A percentile compares a stretch with the other conserved stretches of the same genome.
Evolutionary conservation across 2,797 vertebrate genomes (phyloP).

Genomic region (Mus spretus): DNA sequence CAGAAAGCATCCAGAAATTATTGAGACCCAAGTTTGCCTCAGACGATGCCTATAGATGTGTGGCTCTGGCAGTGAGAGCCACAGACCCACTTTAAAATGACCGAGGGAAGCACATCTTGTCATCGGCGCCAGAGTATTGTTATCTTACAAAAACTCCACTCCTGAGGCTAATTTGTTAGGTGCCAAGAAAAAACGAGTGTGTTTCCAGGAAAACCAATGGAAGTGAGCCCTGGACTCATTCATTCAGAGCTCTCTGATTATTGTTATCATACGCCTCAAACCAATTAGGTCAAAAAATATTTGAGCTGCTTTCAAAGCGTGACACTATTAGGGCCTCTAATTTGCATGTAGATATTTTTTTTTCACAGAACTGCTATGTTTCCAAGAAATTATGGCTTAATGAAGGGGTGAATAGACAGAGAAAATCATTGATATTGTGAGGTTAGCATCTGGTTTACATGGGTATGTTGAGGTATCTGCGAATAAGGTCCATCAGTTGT

Average conservation of each 20-base stretch:
- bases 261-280: conserved; percentile 45
- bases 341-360: conserved; percentile 59
- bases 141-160: conserved; percentile 57
- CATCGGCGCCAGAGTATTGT: conserved; percentile 3
- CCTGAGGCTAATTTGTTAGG: conserved; percentile 52
- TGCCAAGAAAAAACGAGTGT: conserved; percentile 21
- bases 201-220: conserved; percentile 35
- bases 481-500: neutral
- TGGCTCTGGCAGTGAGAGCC: neutral
- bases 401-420: neutral
- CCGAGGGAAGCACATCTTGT: neutral
- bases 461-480: neutral
- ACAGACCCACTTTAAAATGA: neutral
- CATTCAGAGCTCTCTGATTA: conserved; percentile 53
- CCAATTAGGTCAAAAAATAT: conserved; percentile 68
- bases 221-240: neutral
- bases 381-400: conserved; percentile 22
- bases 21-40: neutral
- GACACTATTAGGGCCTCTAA: conserved; percentile 64
- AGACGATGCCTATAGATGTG: neutral
- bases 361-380: conserved; percentile 52
- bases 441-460: neutral
- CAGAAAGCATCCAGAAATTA: neutral
- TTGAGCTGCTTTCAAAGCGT: conserved; percentile 67
- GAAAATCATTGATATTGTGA: too few relatives aligned